A percentile compares a stretch with the other conserved stretches of the same genome.
Evolutionary conservation across 2,797 vertebrate genomes (phyloP).

Genomic region (Remorina albescens): DNA sequence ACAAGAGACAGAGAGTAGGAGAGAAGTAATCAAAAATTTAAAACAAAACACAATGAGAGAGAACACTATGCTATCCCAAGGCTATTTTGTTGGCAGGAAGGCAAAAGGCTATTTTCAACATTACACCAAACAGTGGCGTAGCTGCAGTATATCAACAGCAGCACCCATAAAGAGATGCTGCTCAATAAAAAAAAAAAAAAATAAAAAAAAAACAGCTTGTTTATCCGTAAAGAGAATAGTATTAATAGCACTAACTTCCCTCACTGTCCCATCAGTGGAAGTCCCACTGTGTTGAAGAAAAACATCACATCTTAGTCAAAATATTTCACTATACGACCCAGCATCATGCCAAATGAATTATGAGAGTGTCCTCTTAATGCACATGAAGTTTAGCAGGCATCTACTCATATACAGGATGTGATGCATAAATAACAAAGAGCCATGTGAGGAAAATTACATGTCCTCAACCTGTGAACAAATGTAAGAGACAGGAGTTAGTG

Average conservation of each 20-base stretch:
- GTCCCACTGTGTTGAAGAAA: not conserved
- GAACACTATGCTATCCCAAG: constrained; percentile 69
- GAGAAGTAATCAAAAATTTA: constrained; percentile 39
- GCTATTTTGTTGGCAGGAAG: constrained; percentile 75
- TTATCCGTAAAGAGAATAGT: not conserved
- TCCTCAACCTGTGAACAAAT: too few species aligned
- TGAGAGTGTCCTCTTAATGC: not conserved
- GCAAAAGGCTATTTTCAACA: constrained; percentile 78
- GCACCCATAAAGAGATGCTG: constrained; percentile 26
- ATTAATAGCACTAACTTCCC: too few species aligned
- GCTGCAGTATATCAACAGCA: constrained; percentile 54
- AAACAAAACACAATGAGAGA: constrained; percentile 58
- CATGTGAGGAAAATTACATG: too few species aligned
- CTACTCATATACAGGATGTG: not conserved
- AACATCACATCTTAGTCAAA: not conserved
- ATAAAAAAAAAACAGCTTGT: too few species aligned
- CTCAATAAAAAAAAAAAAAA: too few species aligned
- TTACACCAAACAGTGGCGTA: constrained; percentile 77
- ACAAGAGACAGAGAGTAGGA: constrained; percentile 27
- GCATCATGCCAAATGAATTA: not conserved
- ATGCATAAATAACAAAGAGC: not conserved
- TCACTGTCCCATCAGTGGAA: constrained; percentile 3
- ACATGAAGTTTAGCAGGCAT: not conserved
- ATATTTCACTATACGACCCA: not conserved
- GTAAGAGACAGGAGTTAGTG: not conserved